A percentile compares a stretch with the other conserved stretches of the same genome.
phyloP scores from a whole-genome alignment of 2,113 vertebrate genomes.

The Corythornis madagascariensis region DNA sequence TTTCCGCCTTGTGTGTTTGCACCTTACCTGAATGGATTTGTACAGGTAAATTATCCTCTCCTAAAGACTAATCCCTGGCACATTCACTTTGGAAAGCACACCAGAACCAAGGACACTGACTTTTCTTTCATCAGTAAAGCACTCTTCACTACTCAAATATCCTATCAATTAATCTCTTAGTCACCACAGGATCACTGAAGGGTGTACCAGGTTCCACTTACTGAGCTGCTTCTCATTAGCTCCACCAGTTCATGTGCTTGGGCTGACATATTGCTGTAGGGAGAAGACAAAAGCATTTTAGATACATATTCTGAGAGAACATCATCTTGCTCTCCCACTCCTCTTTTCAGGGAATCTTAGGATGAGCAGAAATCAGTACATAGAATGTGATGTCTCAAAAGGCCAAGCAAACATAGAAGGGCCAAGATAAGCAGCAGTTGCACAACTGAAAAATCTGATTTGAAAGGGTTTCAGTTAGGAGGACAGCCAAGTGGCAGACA shows the following conservation, averaged over 20 bases:
- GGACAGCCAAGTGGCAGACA: conserved; percentile 7
- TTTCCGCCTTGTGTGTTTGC: background rate
- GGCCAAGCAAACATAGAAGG: background rate
- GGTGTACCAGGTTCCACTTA: conserved; percentile 68
- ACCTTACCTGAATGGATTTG: background rate
- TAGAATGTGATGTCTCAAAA: background rate
- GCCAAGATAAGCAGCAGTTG: background rate
- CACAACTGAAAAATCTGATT: background rate
- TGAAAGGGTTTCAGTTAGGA: background rate
- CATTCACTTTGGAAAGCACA: background rate
- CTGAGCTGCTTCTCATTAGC: conserved; percentile 78
- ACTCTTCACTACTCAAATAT: background rate
- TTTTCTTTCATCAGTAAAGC: background rate
- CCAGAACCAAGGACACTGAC: background rate
- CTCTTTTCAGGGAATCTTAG: background rate
- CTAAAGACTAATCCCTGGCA: background rate
- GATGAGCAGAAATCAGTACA: background rate
- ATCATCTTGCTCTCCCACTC: background rate
- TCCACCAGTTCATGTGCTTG: conserved; percentile 82
- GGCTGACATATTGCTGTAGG: conserved; percentile 79
- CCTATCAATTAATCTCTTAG: background rate
- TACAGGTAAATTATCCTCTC: background rate
- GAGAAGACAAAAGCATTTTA: background rate
- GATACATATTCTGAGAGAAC: background rate
- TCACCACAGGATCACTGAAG: fast-evolving